phyloP scores from a whole-genome alignment of 2,113 vertebrate species.

The Malurus alboscapulatus region DNA sequence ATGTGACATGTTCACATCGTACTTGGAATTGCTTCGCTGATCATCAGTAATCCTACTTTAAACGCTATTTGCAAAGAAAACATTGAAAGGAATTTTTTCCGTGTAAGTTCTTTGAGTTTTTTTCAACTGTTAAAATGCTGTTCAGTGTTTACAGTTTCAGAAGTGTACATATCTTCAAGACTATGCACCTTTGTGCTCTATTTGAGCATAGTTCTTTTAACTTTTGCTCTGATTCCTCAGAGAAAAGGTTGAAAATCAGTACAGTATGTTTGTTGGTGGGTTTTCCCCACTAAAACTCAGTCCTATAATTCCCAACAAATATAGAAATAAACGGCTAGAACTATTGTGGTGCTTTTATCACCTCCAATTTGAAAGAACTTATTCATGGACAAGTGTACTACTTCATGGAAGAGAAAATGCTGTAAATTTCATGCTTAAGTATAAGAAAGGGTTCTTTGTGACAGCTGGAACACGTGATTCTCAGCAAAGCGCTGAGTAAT shows the following conservation, averaged over 20 bases:
- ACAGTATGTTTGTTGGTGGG: not conserved
- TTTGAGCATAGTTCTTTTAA: not conserved
- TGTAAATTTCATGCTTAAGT: not conserved
- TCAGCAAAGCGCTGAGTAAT: not conserved
- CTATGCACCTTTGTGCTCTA: not conserved
- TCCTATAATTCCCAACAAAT: not conserved
- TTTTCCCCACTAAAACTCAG: not conserved
- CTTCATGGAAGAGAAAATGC: not conserved
- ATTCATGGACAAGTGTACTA: not conserved
- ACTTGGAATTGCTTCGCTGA: not conserved
- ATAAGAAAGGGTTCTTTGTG: conserved; percentile 34
- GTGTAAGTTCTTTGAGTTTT: not conserved
- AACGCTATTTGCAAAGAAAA: not conserved
- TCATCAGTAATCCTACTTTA: not conserved
- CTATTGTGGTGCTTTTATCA: not conserved
- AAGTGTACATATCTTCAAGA: not conserved
- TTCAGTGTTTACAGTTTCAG: not conserved
- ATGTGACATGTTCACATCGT: not conserved
- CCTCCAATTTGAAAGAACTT: not conserved
- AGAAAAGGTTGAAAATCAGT: not conserved
- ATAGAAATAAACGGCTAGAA: not conserved
- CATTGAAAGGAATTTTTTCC: not conserved
- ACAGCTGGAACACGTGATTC: not conserved
- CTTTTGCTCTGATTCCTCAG: not conserved
- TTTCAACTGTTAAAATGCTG: not conserved